A percentile compares a stretch with the other conserved stretches of the same genome.
phyloP scores from a whole-genome alignment of 1,140 invertebrate genomes.

The Drepana arcuata region DNA sequence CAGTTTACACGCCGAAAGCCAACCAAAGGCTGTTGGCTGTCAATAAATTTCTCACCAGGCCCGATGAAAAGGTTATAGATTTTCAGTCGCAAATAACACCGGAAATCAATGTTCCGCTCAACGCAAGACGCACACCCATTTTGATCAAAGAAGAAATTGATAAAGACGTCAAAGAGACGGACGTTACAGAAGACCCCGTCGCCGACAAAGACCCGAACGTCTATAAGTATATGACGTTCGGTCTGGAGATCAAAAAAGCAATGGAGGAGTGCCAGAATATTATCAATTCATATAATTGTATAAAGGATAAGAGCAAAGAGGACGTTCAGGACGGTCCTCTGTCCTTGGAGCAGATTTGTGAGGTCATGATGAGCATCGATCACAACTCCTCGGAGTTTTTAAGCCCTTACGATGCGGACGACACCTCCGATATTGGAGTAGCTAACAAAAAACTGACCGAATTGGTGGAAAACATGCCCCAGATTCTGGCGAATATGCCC shows the following conservation, averaged over 20 bases:
- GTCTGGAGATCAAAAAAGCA: slow-evolving; percentile 58
- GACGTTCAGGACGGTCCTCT: slow-evolving; percentile 26
- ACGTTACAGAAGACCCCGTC: slow-evolving; percentile 9
- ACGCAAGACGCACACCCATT: slow-evolving; percentile 19
- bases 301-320: slow-evolving; percentile 23
- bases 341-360: slow-evolving; percentile 53
- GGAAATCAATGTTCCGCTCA: slow-evolving; percentile 28
- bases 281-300: slow-evolving; percentile 52
- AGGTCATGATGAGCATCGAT: slow-evolving; percentile 56
- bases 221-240: slow-evolving; percentile 51
- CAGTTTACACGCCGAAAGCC: slow-evolving; percentile 39
- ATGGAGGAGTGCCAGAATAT: slow-evolving; percentile 65
- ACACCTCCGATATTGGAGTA: slow-evolving; percentile 28
- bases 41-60: slow-evolving; percentile 38
- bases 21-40: slow-evolving; percentile 37
- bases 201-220: slow-evolving; percentile 32
- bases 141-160: slow-evolving; percentile 23
- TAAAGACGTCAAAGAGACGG: slow-evolving; percentile 10
- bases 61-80: slow-evolving; percentile 23
- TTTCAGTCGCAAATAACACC: slow-evolving; percentile 19
- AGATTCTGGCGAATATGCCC: slow-evolving; percentile 61
- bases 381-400: slow-evolving; percentile 49
- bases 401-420: slow-evolving; percentile 42
- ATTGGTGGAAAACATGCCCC: slow-evolving; percentile 57
- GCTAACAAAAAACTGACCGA: slow-evolving; percentile 46